Percentiles rank a stretch among this genome's conserved stretches.
Evolutionary conservation across 2,888 invertebrate species (phyloP).

Genomic region (Clivina fossor): DNA sequence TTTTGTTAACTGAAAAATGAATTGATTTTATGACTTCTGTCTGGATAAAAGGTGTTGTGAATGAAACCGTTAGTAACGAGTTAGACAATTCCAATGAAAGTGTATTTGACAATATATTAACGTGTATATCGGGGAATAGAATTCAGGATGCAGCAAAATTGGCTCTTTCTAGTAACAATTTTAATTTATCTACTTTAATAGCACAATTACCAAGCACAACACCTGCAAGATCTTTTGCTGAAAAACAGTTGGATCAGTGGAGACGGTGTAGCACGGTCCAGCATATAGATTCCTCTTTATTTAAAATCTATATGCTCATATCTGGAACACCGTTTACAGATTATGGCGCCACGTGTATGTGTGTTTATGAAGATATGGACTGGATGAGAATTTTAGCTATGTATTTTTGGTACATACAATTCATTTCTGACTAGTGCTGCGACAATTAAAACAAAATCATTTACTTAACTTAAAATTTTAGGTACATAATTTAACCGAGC

Average conservation of each 20-base stretch:
- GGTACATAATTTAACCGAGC: slow-evolving; percentile 71
- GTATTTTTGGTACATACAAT: slow-evolving; percentile 72
- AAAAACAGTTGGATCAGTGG: slow-evolving; percentile 78
- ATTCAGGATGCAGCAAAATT: slow-evolving; percentile 61
- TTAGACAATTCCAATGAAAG: slow-evolving; percentile 8
- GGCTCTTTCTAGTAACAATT: slow-evolving; percentile 59
- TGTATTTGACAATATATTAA: slow-evolving; percentile 46
- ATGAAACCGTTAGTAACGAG: slow-evolving; percentile 40
- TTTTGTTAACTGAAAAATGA: no score
- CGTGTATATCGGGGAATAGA: slow-evolving; percentile 56
- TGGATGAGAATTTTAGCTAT: slow-evolving; percentile 82
- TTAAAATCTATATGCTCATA: slow-evolving; percentile 70
- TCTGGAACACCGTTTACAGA: slow-evolving; percentile 61
- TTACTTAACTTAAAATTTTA: slow-evolving; percentile 13
- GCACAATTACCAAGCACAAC: slow-evolving; percentile 66
- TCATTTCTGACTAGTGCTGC: no score
- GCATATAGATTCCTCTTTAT: slow-evolving; percentile 62
- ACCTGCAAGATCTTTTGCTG: slow-evolving; percentile 62
- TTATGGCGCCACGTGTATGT: slow-evolving; percentile 58
- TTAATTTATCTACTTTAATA: slow-evolving; percentile 64
- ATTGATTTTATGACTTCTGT: no score
- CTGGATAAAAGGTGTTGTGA: slow-evolving; percentile 43
- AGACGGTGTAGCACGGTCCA: slow-evolving; percentile 69
- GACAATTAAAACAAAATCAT: no score
- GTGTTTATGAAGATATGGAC: slow-evolving; percentile 69